These are phyloP conservation scores for Coregonus sp. DNA, from an alignment of 2,797 vertebrate genomes.

Conservation along the genomic window DNA sequence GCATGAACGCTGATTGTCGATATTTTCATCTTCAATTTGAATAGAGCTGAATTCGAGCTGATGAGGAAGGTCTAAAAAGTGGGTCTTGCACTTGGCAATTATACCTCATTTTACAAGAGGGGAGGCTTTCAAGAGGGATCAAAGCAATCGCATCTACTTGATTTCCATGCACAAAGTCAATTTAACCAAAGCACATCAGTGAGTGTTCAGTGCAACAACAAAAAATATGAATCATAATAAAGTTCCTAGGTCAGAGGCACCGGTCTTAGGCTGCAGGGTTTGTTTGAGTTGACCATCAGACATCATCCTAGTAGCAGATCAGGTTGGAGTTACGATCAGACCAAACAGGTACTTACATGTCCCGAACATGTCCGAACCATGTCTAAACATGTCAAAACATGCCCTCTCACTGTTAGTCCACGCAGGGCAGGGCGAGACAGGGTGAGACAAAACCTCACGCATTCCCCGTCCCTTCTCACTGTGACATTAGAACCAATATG, in stretches of 20 bases:
- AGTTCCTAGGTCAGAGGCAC: not conserved
- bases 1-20: slow-evolving; percentile 68
- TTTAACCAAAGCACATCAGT: slow-evolving; percentile 2
- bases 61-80: slow-evolving; percentile 46
- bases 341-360: no score
- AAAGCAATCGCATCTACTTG: not conserved
- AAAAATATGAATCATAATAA: not conserved
- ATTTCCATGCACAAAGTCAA: slow-evolving; percentile 14
- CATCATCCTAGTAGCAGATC: not conserved
- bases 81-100: slow-evolving; percentile 18
- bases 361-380: no score
- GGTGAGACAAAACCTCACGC: slow-evolving; percentile 13
- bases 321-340: not conserved
- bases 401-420: slow-evolving; percentile 10
- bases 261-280: not conserved
- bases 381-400: not conserved
- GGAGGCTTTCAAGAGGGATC: no score
- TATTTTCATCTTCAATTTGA: slow-evolving; percentile 49
- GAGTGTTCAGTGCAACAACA: not conserved
- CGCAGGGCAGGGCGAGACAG: slow-evolving; percentile 8
- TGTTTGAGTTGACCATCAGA: not conserved
- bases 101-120: slow-evolving; percentile 11
- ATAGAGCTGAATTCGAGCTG: slow-evolving; percentile 46
- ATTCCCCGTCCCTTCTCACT: slow-evolving; percentile 32
- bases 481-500: slow-evolving; percentile 57